A percentile compares a stretch with the other conserved stretches of the same genome.
phyloP scores from a whole-genome alignment of 2,888 invertebrate species.

The Euproctis similis region DNA sequence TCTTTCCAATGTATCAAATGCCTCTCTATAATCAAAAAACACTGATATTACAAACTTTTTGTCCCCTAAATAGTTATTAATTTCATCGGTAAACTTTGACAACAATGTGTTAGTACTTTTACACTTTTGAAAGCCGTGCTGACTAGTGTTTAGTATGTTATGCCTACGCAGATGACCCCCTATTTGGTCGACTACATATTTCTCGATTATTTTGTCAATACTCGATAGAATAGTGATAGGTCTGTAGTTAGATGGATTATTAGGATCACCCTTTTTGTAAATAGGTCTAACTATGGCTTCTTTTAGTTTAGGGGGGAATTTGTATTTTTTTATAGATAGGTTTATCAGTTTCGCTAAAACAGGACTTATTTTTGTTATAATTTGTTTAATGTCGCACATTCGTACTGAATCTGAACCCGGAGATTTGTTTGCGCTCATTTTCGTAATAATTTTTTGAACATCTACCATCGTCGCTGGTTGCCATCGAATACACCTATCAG shows the following conservation, averaged over 20 bases:
- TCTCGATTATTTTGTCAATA: too few species aligned
- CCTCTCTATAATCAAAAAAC: neutral
- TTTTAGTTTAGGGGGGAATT: too few species aligned
- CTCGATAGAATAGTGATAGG: too few species aligned
- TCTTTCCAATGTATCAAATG: slow-evolving; percentile 2
- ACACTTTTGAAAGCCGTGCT: too few species aligned
- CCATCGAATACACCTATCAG: neutral
- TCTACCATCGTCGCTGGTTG: neutral
- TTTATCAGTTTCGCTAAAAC: neutral
- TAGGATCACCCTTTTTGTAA: too few species aligned
- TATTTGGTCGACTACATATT: neutral
- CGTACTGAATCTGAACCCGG: neutral
- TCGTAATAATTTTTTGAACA: neutral
- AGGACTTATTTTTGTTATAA: too few species aligned
- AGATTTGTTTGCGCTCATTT: neutral
- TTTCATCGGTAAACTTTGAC: neutral
- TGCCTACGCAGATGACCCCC: neutral
- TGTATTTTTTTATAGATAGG: too few species aligned
- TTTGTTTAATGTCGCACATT: neutral
- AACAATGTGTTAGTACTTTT: neutral
- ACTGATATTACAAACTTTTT: neutral
- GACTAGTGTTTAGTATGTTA: too few species aligned
- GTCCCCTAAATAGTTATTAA: neutral
- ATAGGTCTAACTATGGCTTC: too few species aligned
- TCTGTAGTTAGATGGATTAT: too few species aligned